A percentile compares a stretch with the other conserved stretches of the same genome.
Conservation (phyloP, 2,113 vertebrate species). For the Lynx canadensis region DNA sequence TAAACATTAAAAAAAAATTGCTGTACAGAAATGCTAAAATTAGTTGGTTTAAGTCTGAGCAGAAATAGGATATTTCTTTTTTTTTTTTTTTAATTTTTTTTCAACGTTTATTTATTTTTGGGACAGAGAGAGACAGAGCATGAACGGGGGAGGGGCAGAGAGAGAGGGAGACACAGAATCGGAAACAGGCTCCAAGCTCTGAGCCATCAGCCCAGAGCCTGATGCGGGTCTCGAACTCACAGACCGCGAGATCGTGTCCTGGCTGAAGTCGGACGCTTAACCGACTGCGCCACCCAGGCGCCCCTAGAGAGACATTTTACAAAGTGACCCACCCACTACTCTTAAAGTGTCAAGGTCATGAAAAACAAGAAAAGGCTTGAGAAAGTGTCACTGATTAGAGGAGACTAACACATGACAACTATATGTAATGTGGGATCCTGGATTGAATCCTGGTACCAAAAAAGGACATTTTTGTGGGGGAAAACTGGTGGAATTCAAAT, state of each 20-base stretch:
- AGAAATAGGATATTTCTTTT: not conserved
- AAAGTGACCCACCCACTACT: constrained; percentile 26
- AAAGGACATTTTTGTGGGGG: not conserved
- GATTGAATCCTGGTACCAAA: not conserved
- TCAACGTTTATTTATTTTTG: no score
- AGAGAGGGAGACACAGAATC: no score
- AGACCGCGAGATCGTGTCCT: no score
- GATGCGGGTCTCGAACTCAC: no score
- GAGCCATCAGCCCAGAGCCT: no score
- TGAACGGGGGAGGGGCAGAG: no score
- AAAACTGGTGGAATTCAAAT: not conserved
- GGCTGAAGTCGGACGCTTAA: no score
- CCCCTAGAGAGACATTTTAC: not conserved
- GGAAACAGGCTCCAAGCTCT: no score
- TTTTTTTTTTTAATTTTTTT: no score
- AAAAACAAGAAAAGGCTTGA: constrained; percentile 32
- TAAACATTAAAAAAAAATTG: not conserved
- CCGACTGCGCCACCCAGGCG: no score
- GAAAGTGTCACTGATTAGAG: not conserved
- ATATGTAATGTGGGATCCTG: not conserved
- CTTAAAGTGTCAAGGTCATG: not conserved
- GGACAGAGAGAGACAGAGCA: no score
- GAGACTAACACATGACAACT: not conserved
- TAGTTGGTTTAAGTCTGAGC: not conserved
- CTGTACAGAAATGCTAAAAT: constrained; percentile 4